A percentile compares a stretch with the other conserved stretches of the same genome.
Evolutionary conservation across 1,140 invertebrate species (phyloP).

Genomic region (Diplogasteroides magnus): DNA sequence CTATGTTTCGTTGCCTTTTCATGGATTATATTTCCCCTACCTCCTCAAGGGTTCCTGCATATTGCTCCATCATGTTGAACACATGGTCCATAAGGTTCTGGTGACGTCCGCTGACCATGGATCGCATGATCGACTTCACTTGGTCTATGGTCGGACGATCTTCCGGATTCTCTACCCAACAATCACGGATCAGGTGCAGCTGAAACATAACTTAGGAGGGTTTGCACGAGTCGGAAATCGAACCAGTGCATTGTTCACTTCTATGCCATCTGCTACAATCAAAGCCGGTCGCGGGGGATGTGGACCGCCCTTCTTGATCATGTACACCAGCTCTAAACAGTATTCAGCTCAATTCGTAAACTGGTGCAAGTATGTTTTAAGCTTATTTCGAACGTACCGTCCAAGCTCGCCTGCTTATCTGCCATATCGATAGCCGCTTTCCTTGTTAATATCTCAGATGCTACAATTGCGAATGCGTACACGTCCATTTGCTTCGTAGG

Average conservation of each 20-base stretch:
- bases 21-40: too few relatives aligned
- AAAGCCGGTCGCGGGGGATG: slow-evolving; percentile 15
- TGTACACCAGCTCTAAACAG: slow-evolving; percentile 32
- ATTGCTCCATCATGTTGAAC: background rate
- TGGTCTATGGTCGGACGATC: slow-evolving; percentile 77
- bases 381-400: slow-evolving; percentile 15
- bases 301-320: slow-evolving; percentile 28
- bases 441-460: slow-evolving; percentile 42
- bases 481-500: slow-evolving; percentile 33
- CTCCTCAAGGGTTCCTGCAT: background rate
- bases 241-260: slow-evolving; percentile 25
- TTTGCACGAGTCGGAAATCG: background rate
- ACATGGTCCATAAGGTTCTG: background rate
- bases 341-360: slow-evolving; percentile 20
- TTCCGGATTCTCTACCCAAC: slow-evolving; percentile 72
- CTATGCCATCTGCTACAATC: slow-evolving; percentile 18
- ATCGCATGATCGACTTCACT: background rate
- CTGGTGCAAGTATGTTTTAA: background rate
- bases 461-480: slow-evolving; percentile 45
- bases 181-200: slow-evolving; percentile 42
- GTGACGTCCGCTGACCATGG: background rate
- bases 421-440: slow-evolving; percentile 30
- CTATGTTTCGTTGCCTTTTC: too few relatives aligned
- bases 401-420: slow-evolving; percentile 26
- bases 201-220: slow-evolving; percentile 8